Base-by-base conservation (phyloP, 1,140 invertebrate species). In the Ectropis grisescens region DNA sequence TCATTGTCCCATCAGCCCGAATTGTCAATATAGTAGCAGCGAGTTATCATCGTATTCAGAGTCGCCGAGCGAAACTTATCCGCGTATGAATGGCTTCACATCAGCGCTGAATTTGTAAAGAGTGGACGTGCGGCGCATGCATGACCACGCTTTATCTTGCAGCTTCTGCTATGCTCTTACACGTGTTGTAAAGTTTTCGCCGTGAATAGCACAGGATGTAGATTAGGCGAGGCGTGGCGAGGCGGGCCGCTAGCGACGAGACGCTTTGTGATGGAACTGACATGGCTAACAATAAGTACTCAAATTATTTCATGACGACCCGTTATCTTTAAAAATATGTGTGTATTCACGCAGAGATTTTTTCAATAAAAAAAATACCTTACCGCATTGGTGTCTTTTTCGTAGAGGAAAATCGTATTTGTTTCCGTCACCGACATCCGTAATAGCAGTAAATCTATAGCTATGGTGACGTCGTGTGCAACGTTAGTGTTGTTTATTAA, bases 91-190 rank as follows among this genome's bases (percentile, higher is more conserved):
- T 68, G 54, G 62, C 48, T 58, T 52, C 61, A 59, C 56, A 62
- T 68, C 62, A 65, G 51, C 45, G 47, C 40, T 57, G 69, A 76
- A 74, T 79, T 72, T 75, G 70, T 75, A 70, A 75, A 74, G 69
- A 69, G 69, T 70, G 45, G 62, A 74, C 74, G 70, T 74, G 70
- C 53, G 46, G 44, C 45, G 66, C 60, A 65, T 72, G 57, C 57
- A 59, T 56, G 48, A 41, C 58, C 47, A 49, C 43, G 47, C 62
- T 61, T 72, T 72, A 76, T 76, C 68, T 72, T 54, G 41, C 41
- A 46, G 25, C 40, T 19, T 4, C 16, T 19, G 44, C n/a, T n/a
- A n/a, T n/a, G n/a, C 58, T 58, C 53, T 58, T 66, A 41, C 41
- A n/a, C n/a, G n/a, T n/a, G n/a, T 39, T 50, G 33, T 55, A 22